Evolutionary conservation across 2,113 vertebrate species (phyloP).

Genomic region (Micromys minutus): DNA sequence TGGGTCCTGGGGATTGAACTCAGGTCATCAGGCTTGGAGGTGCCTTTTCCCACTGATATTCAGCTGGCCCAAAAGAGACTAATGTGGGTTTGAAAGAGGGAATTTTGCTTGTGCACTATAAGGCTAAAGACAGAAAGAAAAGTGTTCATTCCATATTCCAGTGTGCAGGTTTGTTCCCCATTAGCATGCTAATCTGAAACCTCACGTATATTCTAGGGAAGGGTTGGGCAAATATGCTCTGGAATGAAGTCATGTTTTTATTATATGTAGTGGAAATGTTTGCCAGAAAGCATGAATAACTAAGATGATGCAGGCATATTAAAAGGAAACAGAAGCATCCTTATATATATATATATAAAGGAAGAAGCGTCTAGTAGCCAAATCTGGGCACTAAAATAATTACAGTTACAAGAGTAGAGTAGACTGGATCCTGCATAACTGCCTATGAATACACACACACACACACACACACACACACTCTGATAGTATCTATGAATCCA

Average conservation of each 20-base stretch:
- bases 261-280: background rate
- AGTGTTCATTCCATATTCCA: background rate
- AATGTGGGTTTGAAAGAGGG: background rate
- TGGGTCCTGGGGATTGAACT: background rate
- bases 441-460: background rate
- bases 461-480: background rate
- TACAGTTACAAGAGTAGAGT: background rate
- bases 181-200: background rate
- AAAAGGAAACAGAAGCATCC: background rate
- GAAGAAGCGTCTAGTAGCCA: background rate
- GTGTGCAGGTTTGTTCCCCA: background rate
- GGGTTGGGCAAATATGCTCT: background rate
- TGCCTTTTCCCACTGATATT: background rate
- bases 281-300: background rate
- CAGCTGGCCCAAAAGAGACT: background rate
- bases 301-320: background rate
- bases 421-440: background rate
- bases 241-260: background rate
- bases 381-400: background rate
- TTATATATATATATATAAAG: no score
- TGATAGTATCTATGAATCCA: background rate
- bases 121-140: background rate
- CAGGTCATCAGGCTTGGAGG: background rate
- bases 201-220: background rate
- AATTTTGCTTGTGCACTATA: background rate